These are phyloP conservation scores for Meiosimyza platycephala DNA, from an alignment of 2,888 invertebrate genomes.

Conservation along the genomic window DNA sequence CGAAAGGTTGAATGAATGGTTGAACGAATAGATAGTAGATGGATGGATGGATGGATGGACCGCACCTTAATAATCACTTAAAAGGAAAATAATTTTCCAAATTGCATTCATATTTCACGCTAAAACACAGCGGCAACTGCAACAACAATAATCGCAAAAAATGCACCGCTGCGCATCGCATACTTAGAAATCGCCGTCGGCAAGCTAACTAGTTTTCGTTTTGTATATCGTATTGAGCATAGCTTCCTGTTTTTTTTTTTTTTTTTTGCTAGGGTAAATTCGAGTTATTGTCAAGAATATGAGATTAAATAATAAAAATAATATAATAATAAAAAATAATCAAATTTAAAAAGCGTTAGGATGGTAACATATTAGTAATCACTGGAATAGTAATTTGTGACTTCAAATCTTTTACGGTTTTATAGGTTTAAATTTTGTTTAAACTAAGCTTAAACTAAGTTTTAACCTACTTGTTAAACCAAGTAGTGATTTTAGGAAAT, in stretches of 20 bases:
- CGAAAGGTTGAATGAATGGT: conserved; percentile 46
- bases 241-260: too few relatives aligned
- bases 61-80: conserved; percentile 68
- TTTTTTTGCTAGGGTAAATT: background rate
- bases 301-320: background rate
- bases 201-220: conserved; percentile 5
- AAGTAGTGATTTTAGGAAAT: too few relatives aligned
- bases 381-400: too few relatives aligned
- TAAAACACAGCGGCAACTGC: conserved; percentile 45
- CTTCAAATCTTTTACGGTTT: too few relatives aligned
- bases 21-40: background rate
- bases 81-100: conserved; percentile 67
- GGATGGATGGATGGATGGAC: conserved; percentile 49
- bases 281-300: background rate
- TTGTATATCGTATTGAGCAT: conserved; percentile 21
- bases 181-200: conserved; percentile 6
- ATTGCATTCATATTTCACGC: conserved; percentile 61
- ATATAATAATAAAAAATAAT: background rate
- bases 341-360: too few relatives aligned
- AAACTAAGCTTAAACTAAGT: too few relatives aligned
- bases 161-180: background rate
- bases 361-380: too few relatives aligned
- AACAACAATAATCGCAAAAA: conserved; percentile 35
- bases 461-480: too few relatives aligned
- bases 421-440: too few relatives aligned